Evolutionary conservation across 2,113 vertebrate species (phyloP).

Genomic region (Melanotaenia duboulayi): DNA sequence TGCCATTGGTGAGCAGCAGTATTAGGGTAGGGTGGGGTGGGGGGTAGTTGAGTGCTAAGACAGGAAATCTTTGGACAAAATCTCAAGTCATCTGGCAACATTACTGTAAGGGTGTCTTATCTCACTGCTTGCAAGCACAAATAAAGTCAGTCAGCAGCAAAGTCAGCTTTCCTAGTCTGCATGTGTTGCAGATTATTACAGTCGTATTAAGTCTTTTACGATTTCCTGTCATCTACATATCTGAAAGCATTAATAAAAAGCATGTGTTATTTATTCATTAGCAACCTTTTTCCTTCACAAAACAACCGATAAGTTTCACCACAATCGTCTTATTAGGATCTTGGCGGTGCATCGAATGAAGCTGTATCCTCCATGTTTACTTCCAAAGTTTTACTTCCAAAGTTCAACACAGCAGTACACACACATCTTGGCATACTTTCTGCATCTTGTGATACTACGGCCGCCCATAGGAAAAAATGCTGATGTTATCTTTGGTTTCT

Average conservation of each 20-base stretch:
- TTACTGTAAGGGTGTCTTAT: conserved; percentile 45
- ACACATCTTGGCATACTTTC: not conserved
- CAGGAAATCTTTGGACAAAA: conserved; percentile 53
- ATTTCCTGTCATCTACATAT: not conserved
- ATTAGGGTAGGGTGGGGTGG: not conserved
- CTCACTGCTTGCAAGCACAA: conserved; percentile 36
- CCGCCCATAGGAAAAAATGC: conserved; percentile 2
- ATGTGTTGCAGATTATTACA: conserved; percentile 12
- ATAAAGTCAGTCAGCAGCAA: conserved; percentile 18
- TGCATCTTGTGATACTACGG: conserved; percentile 4
- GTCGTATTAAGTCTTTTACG: not conserved
- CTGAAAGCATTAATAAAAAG: not conserved
- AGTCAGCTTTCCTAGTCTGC: conserved; percentile 36
- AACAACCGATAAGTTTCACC: not conserved
- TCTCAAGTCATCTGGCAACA: conserved; percentile 35
- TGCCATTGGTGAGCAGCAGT: conserved; percentile 46
- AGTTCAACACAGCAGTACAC: not conserved
- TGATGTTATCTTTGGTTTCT: conserved; percentile 25
- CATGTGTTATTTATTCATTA: not conserved
- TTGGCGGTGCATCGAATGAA: not conserved
- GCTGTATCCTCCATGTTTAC: not conserved
- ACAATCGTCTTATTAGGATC: not conserved
- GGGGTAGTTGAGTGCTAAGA: conserved; percentile 50
- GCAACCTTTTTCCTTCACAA: too few relatives aligned
- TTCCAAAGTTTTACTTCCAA: not conserved